These are phyloP conservation scores for Eurytoma californica DNA, from an alignment of 2,888 invertebrate genomes.

Conservation along the genomic window DNA sequence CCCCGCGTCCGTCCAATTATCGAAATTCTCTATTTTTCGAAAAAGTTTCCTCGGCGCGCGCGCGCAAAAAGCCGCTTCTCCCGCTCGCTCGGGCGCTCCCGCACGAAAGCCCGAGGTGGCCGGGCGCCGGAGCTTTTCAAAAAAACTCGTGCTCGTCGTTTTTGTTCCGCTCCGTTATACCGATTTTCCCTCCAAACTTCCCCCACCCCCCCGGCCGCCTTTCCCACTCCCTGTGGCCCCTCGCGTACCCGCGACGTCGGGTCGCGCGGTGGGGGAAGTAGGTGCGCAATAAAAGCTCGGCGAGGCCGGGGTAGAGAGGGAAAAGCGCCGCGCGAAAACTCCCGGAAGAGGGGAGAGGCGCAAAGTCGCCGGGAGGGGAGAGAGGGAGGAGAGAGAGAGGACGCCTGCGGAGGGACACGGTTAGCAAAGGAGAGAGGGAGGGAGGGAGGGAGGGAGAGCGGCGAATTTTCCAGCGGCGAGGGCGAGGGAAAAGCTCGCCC, in stretches of 20 bases:
- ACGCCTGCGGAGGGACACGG: neutral
- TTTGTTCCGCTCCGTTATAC: too few relatives aligned
- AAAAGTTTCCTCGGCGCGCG: conserved; percentile 38
- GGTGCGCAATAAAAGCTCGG: too few relatives aligned
- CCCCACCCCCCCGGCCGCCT: too few relatives aligned
- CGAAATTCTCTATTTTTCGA: conserved; percentile 51
- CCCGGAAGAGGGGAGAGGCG: too few relatives aligned
- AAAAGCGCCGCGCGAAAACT: too few relatives aligned
- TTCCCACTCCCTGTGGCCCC: too few relatives aligned
- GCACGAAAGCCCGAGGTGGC: conserved; percentile 5
- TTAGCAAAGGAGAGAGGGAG: neutral
- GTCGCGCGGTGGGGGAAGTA: too few relatives aligned
- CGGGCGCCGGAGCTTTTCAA: conserved; percentile 27
- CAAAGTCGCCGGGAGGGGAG: too few relatives aligned
- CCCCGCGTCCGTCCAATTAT: conserved; percentile 43
- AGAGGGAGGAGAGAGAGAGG: too few relatives aligned
- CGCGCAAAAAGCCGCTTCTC: conserved; percentile 14
- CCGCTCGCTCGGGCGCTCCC: neutral
- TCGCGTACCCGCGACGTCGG: too few relatives aligned
- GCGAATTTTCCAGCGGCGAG: neutral
- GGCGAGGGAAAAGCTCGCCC: conserved; percentile 18
- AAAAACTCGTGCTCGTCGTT: conserved; percentile 18
- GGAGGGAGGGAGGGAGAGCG: neutral
- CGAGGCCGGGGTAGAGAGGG: too few relatives aligned
- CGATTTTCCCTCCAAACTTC: too few relatives aligned